Evolutionary conservation across 2,888 invertebrate genomes (phyloP).

Genomic region (Euspilapteryx auroguttella): DNA sequence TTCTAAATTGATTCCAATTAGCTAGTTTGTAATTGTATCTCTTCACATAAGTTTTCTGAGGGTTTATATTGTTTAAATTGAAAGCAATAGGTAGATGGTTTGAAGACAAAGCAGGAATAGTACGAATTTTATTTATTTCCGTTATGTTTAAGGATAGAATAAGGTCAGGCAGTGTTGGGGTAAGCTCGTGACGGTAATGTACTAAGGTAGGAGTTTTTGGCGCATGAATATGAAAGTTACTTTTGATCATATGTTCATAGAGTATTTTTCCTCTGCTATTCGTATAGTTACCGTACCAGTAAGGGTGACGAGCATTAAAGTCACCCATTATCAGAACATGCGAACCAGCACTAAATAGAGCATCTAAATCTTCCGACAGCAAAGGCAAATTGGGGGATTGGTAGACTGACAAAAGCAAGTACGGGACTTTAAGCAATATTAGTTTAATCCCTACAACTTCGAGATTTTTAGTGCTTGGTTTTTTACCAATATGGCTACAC

Average conservation of each 20-base stretch:
- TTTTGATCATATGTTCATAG: background rate
- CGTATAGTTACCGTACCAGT: background rate
- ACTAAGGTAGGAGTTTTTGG: background rate
- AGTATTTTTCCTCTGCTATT: background rate
- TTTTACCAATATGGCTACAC: conserved; percentile 1
- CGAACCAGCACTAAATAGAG: background rate
- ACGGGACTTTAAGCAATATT: background rate
- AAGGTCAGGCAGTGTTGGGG: background rate
- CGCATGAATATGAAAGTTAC: background rate
- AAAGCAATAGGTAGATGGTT: background rate
- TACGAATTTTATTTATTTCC: background rate
- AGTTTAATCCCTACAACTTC: background rate
- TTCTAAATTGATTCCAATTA: background rate
- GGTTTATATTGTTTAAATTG: background rate
- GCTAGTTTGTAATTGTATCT: background rate
- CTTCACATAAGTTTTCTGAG: background rate
- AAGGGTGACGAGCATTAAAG: background rate
- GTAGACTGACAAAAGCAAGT: background rate
- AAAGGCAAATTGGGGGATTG: background rate
- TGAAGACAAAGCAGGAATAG: background rate
- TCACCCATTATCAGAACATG: background rate
- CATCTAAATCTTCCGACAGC: background rate
- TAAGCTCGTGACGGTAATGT: background rate
- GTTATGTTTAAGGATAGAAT: background rate
- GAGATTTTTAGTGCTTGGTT: background rate